Base-by-base conservation (phyloP, 2,888 invertebrate species). In the Plebejus melissa region DNA sequence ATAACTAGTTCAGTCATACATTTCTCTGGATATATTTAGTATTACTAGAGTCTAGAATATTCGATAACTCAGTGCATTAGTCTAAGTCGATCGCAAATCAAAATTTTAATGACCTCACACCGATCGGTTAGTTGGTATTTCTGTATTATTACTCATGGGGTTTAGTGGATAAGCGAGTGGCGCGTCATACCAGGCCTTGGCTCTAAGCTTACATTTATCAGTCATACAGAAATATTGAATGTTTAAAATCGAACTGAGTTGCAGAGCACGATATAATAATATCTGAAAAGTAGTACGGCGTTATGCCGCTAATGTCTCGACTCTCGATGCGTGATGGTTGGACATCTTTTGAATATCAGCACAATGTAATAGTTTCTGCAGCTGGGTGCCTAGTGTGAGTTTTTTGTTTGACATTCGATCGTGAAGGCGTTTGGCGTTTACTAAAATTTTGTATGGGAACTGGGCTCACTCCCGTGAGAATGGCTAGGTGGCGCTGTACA, bases 81-180 rank as follows among this genome's bases (percentile, higher is more conserved):
- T 69, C 69, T 13, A 38, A n/a, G 38, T 71, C 50, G 50, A n/a
- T 11, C 28, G 28, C 28, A 50, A 50, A 71, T 50, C 32, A 54
- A 38, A 71, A 11, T 22, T 36, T 41, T 41, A 38, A 71, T 76
- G 77, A 76, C 65, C 22, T 58, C 74, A 75, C 71, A 76, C 77
- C 74, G 70, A 76, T 75, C 69, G 28, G 36, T 58, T 72, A 74
- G 74, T 79, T 80, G 81, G 79, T 74, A 78, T 75, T 77, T 82
- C 80, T 79, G 82, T 81, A 79, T 60, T 77, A 77, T 83, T 82
- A 80, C 79, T 82, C 83, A 82, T 77, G 76, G 75, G 76, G 77
- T 77, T 79, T 81, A 69, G 70, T 38, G 70, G 75, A 54, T 65
- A 75, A 69, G 75, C 54, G 69, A 32, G 11, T 22, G 57, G 41